These are phyloP conservation scores for Hydropsyche tenuis DNA, from an alignment of 1,140 invertebrate species.

Conservation along the genomic window DNA sequence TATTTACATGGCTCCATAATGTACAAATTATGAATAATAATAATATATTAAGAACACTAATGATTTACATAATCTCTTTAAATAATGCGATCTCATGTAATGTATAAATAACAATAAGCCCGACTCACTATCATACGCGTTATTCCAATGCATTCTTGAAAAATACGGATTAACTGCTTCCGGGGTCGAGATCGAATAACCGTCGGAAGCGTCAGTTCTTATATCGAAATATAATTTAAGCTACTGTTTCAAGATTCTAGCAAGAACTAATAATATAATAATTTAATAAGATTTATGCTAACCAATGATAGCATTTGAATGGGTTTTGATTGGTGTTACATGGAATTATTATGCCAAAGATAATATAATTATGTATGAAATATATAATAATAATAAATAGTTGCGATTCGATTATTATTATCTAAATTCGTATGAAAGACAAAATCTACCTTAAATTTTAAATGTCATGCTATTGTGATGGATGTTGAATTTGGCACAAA, in stretches of 20 bases:
- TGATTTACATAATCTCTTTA: constrained; percentile 42
- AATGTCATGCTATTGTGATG: constrained; percentile 5
- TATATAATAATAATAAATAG: constrained; percentile 2
- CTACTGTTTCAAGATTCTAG: constrained; percentile 33
- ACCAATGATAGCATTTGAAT: constrained; percentile 5
- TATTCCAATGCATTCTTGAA: constrained; percentile 12
- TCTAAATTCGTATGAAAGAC: neutral
- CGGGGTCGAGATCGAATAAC: neutral
- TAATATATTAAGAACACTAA: constrained; percentile 44
- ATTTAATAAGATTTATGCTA: constrained; percentile 31
- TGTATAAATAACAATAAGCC: constrained; percentile 40
- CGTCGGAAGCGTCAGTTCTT: neutral
- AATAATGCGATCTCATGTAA: constrained; percentile 32
- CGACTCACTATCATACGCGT: constrained; percentile 15
- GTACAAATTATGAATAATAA: constrained; percentile 41
- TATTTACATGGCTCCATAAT: constrained; percentile 47
- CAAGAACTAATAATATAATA: constrained; percentile 28
- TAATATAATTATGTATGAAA: neutral
- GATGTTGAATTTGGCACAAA: constrained; percentile 13
- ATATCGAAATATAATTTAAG: constrained; percentile 12
- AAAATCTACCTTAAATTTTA: neutral
- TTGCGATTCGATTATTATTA: neutral
- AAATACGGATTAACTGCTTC: neutral
- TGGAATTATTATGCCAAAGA: constrained; percentile 32
- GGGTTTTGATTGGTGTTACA: constrained; percentile 20